Percentiles rank a stretch among this genome's conserved stretches.
Conservation (phyloP, 53 echinoderm and acorn worm species). For the Luidia sarsii region DNA sequence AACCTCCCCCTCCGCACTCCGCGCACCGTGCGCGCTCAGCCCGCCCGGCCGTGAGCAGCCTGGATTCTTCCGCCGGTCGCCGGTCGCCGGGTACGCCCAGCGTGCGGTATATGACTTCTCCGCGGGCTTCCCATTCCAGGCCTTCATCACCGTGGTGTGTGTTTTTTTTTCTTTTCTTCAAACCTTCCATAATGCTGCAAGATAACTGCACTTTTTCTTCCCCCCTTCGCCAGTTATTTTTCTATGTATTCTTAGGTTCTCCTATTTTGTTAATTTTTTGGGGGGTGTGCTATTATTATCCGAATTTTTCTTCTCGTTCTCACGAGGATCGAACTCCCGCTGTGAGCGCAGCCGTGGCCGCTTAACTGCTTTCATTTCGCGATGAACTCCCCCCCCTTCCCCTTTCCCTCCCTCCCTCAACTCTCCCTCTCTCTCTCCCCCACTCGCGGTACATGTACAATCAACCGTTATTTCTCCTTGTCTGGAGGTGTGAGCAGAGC, state of each 20-base stretch:
- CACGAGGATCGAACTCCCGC: slow-evolving; percentile 24
- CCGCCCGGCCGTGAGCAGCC: not conserved
- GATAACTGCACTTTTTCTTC: slow-evolving; percentile 35
- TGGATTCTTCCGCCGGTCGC: slow-evolving; percentile 20
- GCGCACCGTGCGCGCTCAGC: not conserved
- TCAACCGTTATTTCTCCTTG: too few species aligned
- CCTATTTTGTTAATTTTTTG: not conserved
- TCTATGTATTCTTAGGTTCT: not conserved
- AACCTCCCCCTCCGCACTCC: not conserved
- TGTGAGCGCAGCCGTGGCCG: slow-evolving; percentile 10
- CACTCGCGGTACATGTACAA: too few species aligned
- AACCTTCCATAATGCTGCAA: too few species aligned
- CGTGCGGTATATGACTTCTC: slow-evolving; percentile 47
- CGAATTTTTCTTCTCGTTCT: not conserved
- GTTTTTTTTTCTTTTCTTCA: too few species aligned
- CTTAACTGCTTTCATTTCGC: slow-evolving; percentile 49
- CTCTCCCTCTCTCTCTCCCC: too few species aligned
- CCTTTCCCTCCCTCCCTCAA: too few species aligned
- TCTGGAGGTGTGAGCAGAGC: too few species aligned
- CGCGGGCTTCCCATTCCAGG: too few species aligned
- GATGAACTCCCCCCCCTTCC: too few species aligned
- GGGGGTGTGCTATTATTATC: not conserved
- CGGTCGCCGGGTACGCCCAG: slow-evolving; percentile 2
- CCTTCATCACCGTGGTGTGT: too few species aligned
- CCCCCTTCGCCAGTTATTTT: not conserved